phyloP scores from a whole-genome alignment of 2,113 vertebrate genomes.

The Hyperopisus bebe region DNA sequence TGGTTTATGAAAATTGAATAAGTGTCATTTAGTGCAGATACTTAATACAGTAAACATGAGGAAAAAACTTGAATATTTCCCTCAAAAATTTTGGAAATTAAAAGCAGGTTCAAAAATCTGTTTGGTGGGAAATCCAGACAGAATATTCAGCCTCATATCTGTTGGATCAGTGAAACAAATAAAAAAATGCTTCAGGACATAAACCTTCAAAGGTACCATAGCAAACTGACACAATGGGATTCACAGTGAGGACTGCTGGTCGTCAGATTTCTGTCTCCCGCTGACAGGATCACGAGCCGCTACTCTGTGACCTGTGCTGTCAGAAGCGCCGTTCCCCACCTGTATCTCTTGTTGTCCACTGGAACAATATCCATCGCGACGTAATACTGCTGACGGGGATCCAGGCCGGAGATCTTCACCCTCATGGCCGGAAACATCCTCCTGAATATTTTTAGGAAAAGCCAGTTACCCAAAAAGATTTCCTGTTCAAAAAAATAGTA shows the following conservation, averaged over 20 bases:
- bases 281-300: not conserved
- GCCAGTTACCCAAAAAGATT: not conserved
- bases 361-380: conserved; percentile 98
- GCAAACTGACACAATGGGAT: not conserved
- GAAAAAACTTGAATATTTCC: not conserved
- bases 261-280: not conserved
- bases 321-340: conserved; percentile 50
- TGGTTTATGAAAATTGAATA: not conserved
- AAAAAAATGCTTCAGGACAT: not conserved
- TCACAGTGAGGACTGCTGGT: not conserved
- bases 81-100: not conserved
- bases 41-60: not conserved
- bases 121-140: not conserved
- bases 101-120: not conserved
- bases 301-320: not conserved
- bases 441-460: conserved; percentile 54
- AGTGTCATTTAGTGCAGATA: not conserved
- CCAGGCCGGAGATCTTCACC: conserved; percentile 90
- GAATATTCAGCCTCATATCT: not conserved
- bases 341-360: conserved; percentile 98
- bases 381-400: conserved; percentile 97
- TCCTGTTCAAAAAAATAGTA: not conserved
- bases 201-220: not conserved
- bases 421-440: conserved; percentile 99
- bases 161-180: not conserved